phyloP scores from a whole-genome alignment of 2,113 vertebrate species.

The Nettapus auritus region DNA sequence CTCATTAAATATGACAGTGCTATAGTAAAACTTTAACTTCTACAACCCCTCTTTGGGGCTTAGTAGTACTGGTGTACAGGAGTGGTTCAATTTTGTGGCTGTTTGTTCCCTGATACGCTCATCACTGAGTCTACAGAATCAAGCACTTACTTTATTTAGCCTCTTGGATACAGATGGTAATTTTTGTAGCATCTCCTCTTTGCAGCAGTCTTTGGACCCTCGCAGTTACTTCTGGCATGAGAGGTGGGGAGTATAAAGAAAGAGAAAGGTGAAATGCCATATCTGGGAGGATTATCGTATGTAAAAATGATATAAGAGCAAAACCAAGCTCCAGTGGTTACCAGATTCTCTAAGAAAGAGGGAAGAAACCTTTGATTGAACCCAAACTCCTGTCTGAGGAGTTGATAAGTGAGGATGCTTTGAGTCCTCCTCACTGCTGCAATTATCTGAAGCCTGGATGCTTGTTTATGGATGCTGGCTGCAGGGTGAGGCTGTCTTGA shows the following conservation, averaged over 20 bases:
- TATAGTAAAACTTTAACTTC: background rate
- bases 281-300: rapidly evolving
- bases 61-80: background rate
- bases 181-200: background rate
- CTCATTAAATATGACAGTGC: background rate
- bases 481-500: background rate
- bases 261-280: background rate
- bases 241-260: background rate
- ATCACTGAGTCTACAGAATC: background rate
- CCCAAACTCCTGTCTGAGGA: background rate
- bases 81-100: background rate
- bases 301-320: background rate
- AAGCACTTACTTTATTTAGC: background rate
- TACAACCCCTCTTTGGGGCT: background rate
- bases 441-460: background rate
- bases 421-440: background rate
- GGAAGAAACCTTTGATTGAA: background rate
- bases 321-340: background rate
- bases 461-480: background rate
- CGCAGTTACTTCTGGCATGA: background rate
- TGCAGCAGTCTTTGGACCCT: background rate
- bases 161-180: background rate
- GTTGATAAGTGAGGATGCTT: background rate
- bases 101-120: background rate
- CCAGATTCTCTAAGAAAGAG: background rate